Evolutionary conservation across 2,888 invertebrate species (phyloP), one percentile per base, ranked within the genome.

Genomic region (Nyleta sp.): DNA sequence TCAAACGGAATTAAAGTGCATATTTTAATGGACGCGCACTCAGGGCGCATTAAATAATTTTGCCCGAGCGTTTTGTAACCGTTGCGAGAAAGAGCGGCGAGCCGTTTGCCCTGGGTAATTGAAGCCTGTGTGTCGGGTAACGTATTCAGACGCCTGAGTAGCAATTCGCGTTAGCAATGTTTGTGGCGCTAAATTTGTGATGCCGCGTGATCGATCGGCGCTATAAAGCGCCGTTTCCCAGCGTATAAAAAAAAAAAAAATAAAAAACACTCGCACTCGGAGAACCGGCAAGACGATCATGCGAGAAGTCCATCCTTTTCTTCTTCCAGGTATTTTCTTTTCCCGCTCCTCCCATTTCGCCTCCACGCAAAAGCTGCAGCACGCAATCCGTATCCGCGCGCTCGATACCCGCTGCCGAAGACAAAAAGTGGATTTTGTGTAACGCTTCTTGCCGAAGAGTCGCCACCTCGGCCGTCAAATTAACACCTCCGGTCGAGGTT

Each of bases 191-290:
- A 53, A 77, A 72, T 71, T 67, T 67, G 53, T 59, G 67, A 72
- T 67, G 53, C 57, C 77, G 62, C 55, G 53, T 72, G 77, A 72
- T 73, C 62, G 78, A 78, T 72, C 67, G 72, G 28, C 31, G 48
- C 52, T 42, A 67, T 65, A 72, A 77, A 59, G 48, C 20, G 46
- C 44, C 38, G 40, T 42, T 62, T 64, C 53, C 55, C 38, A n/a
- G n/a, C n/a, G n/a, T n/a, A n/a, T n/a, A n/a, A n/a, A n/a, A n/a
- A n/a, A n/a, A n/a, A n/a, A n/a, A n/a, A n/a, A n/a, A n/a, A n/a
- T n/a, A n/a, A n/a, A n/a, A n/a, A n/a, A n/a, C n/a, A n/a, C n/a
- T n/a, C n/a, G n/a, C 15, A 50, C 52, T 53, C 18, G 65, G 42
- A 55, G 35, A 48, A 59, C n/a, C n/a, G n/a, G n/a, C n/a, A n/a